A percentile compares a stretch with the other conserved stretches of the same genome.
Evolutionary conservation across 2,888 invertebrate genomes (phyloP).

Genomic region (Drosophila anceps): DNA sequence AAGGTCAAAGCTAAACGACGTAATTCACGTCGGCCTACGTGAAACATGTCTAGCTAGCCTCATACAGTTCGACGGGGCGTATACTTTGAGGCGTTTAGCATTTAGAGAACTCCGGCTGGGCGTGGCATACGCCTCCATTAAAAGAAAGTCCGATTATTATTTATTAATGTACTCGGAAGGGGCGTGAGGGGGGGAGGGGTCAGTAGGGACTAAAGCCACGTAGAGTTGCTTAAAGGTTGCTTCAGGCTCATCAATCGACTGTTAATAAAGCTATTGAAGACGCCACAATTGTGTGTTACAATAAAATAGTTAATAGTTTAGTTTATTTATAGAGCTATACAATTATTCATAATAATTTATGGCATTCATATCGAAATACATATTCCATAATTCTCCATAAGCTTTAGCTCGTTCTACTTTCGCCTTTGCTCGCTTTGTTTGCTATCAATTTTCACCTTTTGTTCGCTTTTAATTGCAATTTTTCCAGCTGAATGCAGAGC

Average conservation of each 20-base stretch:
- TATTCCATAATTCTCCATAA: background rate
- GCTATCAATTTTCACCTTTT: constrained; percentile 53
- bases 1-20: constrained; percentile 70
- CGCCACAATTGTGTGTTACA: background rate
- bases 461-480: constrained; percentile 64
- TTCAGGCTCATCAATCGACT: constrained; percentile 1
- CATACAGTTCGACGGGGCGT: constrained; percentile 13
- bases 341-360: background rate
- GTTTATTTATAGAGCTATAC: background rate
- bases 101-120: constrained; percentile 16
- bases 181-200: background rate
- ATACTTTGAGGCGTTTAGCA: constrained; percentile 26
- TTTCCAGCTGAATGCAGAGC: constrained; percentile 54
- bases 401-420: background rate
- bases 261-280: constrained; percentile 52
- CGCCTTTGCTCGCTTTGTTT: constrained; percentile 1
- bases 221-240: constrained; percentile 18
- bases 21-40: constrained; percentile 50
- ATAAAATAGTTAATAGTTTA: background rate
- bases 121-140: constrained; percentile 15
- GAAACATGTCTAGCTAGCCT: constrained; percentile 3
- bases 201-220: background rate
- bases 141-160: constrained; percentile 50
- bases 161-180: constrained; percentile 52
- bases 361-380: background rate